Conservation (phyloP, 2,113 vertebrate species). For the Gallinago media region DNA sequence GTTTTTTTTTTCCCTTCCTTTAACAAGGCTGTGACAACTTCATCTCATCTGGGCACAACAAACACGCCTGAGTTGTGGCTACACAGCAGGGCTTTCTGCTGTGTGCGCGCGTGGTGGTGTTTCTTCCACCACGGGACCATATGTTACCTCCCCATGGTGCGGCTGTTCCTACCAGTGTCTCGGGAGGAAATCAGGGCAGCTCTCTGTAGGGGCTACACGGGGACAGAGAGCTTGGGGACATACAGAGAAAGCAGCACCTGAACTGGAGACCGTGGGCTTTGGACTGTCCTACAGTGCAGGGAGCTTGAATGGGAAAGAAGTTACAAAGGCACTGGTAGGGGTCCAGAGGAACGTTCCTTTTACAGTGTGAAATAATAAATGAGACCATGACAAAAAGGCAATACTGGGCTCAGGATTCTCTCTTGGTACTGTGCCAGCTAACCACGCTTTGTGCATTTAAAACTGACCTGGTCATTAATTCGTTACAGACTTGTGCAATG, state of each 20-base stretch:
- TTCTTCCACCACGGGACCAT: background rate
- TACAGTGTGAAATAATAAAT: constrained; percentile 21
- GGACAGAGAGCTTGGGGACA: background rate
- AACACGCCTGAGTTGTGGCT: background rate
- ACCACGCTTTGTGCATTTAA: constrained; percentile 3
- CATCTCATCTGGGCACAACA: constrained; percentile 46
- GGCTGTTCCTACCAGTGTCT: background rate
- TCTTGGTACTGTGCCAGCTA: constrained; percentile 19
- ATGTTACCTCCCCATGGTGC: background rate
- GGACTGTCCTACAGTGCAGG: background rate
- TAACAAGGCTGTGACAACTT: constrained; percentile 41
- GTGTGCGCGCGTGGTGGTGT: background rate
- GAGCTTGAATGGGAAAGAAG: background rate
- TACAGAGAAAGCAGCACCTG: background rate
- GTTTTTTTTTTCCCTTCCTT: background rate
- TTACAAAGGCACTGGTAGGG: background rate
- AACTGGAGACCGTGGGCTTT: background rate
- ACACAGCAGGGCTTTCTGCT: background rate
- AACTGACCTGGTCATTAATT: constrained; percentile 67
- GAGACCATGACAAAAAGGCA: constrained; percentile 47
- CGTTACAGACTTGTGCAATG: constrained; percentile 37
- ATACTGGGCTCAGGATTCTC: background rate
- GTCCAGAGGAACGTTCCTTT: constrained; percentile 32
- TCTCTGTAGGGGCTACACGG: background rate
- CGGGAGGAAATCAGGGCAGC: background rate